Base-by-base conservation (phyloP, 2,888 invertebrate species). In the Zygothrica quintamaculata region DNA sequence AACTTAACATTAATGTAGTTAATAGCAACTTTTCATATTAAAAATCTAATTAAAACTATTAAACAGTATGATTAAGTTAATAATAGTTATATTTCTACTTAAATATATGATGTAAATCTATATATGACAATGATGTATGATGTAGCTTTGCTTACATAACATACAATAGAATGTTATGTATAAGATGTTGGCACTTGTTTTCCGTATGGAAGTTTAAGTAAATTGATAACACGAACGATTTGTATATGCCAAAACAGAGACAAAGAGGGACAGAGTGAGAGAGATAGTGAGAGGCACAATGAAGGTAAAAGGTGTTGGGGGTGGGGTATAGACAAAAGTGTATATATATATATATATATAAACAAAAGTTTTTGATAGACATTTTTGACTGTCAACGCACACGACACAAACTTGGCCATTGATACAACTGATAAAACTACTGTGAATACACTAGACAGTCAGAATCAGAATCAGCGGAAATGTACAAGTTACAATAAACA, bases 361-460 rank as follows among this genome's bases (percentile, higher is more conserved):
- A 69, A n/a, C n/a, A n/a, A n/a, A n/a, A 65, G 69, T 62, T 65
- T 74, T 58, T 76, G 68, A 71, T 56, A 74, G 74, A 73, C 68
- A 65, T 65, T 79, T 77, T 65, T 29, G 60, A 66, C 55, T 75
- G 73, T 71, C 77, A 66, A 52, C 64, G 46, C 34, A 50, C n/a
- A 66, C 48, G 52, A 55, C n/a, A n/a, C 74, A 74, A 86, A 77
- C 84, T 74, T 71, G 53, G 59, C 59, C 61, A 79, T 77, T 77
- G 75, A 87, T 74, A 75, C 64, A 77, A 74, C 61, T 76, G 81
- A 85, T 86, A 86, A 82, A 67, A 72, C 51, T 66, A 58, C 57
- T 37, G n/a, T n/a, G 48, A 46, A 61, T 29, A 56, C 39, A 53
- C 40, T 51, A 60, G 58, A 46, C 57, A 53, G 48, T n/a, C 46